phyloP scores from a whole-genome alignment of 1,140 invertebrate genomes.

The Polypedilum vanderplanki region DNA sequence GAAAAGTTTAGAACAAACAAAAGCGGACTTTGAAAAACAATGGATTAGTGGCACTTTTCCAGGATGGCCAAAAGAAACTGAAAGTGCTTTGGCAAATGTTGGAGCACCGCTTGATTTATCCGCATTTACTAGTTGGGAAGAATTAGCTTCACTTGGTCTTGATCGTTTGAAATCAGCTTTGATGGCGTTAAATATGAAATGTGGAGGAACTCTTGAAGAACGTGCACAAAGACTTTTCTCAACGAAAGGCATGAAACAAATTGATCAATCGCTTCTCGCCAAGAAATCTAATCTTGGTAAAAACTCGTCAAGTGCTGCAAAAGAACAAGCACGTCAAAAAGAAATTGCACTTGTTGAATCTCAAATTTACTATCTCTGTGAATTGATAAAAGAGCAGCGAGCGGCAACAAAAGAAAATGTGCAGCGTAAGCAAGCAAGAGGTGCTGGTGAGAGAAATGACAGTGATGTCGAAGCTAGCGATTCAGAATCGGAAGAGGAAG shows the following conservation, averaged over 20 bases:
- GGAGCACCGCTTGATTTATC: constrained; percentile 95
- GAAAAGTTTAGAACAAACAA: constrained; percentile 67
- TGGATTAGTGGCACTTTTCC: constrained; percentile 87
- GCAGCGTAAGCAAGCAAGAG: constrained; percentile 93
- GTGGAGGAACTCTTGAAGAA: constrained; percentile 96
- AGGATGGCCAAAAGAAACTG: constrained; percentile 96
- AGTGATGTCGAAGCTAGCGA: constrained; percentile 86
- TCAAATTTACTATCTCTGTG: constrained; percentile 80
- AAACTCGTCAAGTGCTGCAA: constrained; percentile 56
- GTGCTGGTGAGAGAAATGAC: constrained; percentile 88
- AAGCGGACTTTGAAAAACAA: constrained; percentile 76
- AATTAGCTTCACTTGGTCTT: constrained; percentile 89
- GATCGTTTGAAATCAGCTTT: constrained; percentile 96
- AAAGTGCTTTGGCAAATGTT: constrained; percentile 82
- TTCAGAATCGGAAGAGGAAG: constrained; percentile 76
- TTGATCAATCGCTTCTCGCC: constrained; percentile 85
- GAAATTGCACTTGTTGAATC: constrained; percentile 82
- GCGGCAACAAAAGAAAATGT: constrained; percentile 95
- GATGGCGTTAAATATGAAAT: constrained; percentile 95
- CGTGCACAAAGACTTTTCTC: constrained; percentile 90
- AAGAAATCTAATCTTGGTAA: constrained; percentile 68
- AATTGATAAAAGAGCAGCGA: constrained; percentile 75
- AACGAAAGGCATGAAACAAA: constrained; percentile 87
- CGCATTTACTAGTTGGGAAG: constrained; percentile 95
- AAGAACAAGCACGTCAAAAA: constrained; percentile 66